Base-by-base conservation (phyloP, 2,113 vertebrate genomes). In the Ceratotherium simum region DNA sequence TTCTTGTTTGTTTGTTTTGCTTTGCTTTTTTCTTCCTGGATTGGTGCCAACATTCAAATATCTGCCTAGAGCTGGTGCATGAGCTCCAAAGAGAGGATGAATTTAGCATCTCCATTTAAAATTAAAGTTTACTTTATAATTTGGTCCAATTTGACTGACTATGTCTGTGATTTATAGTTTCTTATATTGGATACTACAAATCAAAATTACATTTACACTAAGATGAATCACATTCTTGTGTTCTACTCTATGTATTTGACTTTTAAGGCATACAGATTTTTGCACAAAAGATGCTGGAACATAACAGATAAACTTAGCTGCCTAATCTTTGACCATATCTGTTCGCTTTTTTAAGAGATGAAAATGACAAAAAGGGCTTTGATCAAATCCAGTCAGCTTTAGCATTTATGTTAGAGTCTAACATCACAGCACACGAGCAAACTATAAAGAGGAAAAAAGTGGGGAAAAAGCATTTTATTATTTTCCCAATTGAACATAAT, bases 321-420 rank as follows among this genome's bases (percentile, higher is more conserved):
- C 39, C 1, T 98, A 95, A 97, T 98, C 97, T 98, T 97, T 97
- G 94, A 85, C 95, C 29, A 13, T 97, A 97, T 98, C 96, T 98
- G 82, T 97, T 98, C 96, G 69, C 92, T 80, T 98, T 98, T 98
- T 98, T 98, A 97, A 98, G 96, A 98, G 90, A 98, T 96, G 96
- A 97, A 98, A 98, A 98, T 98, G 91, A 98, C 97, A 97, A 76
- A 94, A 98, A 98, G 97, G 89, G 51, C 96, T 97, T 97, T 98
- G 75, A 97, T 98, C 97, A 98, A 98, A 98, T 98, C 56, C 95
- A 96, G 54, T 97, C 97, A 98, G 80, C 90, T 97, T 97, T 97
- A 85, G 75, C 91, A 56, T 67, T 85, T 93, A 95, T 89, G 20
- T 23, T 29, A 54, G 14, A 94, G 39, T 88, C 48, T 93, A 96